Percentiles rank a stretch among this genome's conserved stretches.
Conservation (phyloP, 2,888 invertebrate genomes). For the Hydroisotoma schaefferi region DNA sequence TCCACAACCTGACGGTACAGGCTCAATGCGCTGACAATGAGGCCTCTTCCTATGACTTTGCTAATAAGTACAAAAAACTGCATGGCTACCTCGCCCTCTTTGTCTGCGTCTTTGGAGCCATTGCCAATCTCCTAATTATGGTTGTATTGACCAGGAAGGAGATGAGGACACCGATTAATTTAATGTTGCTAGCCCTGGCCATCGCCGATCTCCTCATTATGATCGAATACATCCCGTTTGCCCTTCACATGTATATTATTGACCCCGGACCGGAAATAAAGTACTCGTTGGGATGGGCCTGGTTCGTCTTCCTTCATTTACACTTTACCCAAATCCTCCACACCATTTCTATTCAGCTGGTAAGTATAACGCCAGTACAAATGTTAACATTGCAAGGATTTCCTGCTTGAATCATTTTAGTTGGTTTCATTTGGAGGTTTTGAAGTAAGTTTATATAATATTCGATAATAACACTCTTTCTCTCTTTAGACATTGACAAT, state of each 20-base stretch:
- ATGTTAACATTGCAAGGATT: neutral
- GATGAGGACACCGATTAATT: constrained; percentile 79
- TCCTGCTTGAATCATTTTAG: neutral
- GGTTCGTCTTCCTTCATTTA: constrained; percentile 73
- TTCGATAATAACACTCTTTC: neutral
- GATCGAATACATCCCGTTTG: constrained; percentile 77
- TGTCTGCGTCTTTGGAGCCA: constrained; percentile 80
- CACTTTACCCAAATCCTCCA: constrained; percentile 76
- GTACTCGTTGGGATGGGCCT: constrained; percentile 69
- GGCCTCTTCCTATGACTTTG: constrained; percentile 19
- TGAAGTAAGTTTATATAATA: neutral
- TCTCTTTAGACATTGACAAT: constrained; percentile 68
- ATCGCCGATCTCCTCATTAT: constrained; percentile 85
- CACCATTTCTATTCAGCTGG: constrained; percentile 75
- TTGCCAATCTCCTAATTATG: constrained; percentile 82
- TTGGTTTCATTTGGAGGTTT: neutral
- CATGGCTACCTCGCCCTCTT: constrained; percentile 80
- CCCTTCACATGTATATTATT: constrained; percentile 63
- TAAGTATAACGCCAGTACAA: constrained; percentile 13
- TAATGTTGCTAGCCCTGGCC: constrained; percentile 56
- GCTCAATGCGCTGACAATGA: constrained; percentile 12
- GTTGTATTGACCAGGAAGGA: constrained; percentile 79
- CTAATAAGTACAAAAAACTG: constrained; percentile 59
- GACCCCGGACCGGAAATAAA: constrained; percentile 49
- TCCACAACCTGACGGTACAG: constrained; percentile 6